Evolutionary conservation across 1,140 invertebrate species (phyloP).

Genomic region (Diachasmimorpha longicaudata): DNA sequence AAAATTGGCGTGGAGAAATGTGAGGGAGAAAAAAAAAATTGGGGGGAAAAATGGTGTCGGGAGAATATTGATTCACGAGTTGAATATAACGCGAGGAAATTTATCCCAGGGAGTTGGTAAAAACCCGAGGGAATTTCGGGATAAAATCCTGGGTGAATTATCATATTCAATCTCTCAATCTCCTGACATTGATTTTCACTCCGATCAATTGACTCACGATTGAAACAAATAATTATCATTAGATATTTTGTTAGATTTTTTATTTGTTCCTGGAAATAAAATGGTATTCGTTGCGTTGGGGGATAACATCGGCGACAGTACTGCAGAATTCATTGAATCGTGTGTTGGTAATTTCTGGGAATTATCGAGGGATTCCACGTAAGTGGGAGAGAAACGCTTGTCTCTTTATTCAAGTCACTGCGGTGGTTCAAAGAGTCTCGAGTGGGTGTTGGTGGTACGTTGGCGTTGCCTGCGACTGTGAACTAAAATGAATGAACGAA

Average conservation of each 20-base stretch:
- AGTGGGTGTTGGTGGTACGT: not conserved
- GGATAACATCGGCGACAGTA: not conserved
- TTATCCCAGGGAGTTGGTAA: not conserved
- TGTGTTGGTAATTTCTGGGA: not conserved
- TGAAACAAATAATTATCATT: too few relatives aligned
- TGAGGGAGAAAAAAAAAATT: not conserved
- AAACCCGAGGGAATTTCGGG: too few relatives aligned
- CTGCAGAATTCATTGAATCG: not conserved
- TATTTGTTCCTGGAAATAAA: too few relatives aligned
- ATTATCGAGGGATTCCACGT: slow-evolving; percentile 17
- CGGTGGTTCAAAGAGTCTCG: not conserved
- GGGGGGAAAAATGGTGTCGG: not conserved
- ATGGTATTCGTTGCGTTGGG: too few relatives aligned
- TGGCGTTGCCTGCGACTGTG: not conserved
- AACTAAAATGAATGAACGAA: not conserved
- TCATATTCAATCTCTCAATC: too few relatives aligned
- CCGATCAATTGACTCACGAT: too few relatives aligned
- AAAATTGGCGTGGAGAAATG: not conserved
- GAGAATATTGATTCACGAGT: not conserved
- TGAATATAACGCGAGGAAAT: not conserved
- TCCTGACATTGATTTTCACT: too few relatives aligned
- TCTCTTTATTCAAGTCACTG: not conserved
- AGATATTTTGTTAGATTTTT: too few relatives aligned
- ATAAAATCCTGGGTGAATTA: too few relatives aligned
- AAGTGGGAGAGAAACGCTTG: not conserved